Evolutionary conservation across 2,113 vertebrate species (phyloP), one percentile per base, ranked within the genome.

Genomic region (Brachionichthys hirsutus): DNA sequence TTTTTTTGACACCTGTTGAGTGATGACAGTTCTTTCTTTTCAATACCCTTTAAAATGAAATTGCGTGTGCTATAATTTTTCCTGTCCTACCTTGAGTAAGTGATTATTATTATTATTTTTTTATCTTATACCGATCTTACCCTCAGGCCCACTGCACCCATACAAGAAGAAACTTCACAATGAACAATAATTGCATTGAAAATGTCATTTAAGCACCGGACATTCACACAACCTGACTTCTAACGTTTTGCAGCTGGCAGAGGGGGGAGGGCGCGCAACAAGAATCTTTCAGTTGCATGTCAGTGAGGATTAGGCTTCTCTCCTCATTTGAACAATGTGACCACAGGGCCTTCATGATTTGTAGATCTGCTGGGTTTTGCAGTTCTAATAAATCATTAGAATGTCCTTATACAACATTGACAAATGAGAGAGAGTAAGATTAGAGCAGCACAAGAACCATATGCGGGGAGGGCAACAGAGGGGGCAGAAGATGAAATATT

Each of bases 211-310:
- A 78, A 83, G 62, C 61, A 76, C 61, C 56, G 81, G 67, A 79
- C 77, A 73, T 75, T 82, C 79, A 81, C 70, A 84, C 49, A 80
- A 77, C 64, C 69, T 43, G 70, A 79, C 75, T 83, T 84, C 69
- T 85, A 78, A 85, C 44, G 59, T 77, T 83, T 69, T 81, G 45
- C 63, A 75, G 72, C 45, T 12, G 18, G 57, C 16, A 52, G 30
- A 49, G 57, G 62, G 58, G 58, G 73, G 40, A 54, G 41, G 17
- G 55, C 24, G 38, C 47, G 73, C 22, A 14, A 88, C 85, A 88
- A 83, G 65, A 85, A 70, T 30, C 64, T 73, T 82, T 88, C 79
- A 86, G 73, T 72, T 48, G 62, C 67, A 81, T 86, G 86, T 88
- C 84, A 86, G 52, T 15, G 0, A 35, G 62, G 84, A 86, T 85